Conservation (phyloP, 2,113 vertebrate species). For the Pelodiscus sinensis region DNA sequence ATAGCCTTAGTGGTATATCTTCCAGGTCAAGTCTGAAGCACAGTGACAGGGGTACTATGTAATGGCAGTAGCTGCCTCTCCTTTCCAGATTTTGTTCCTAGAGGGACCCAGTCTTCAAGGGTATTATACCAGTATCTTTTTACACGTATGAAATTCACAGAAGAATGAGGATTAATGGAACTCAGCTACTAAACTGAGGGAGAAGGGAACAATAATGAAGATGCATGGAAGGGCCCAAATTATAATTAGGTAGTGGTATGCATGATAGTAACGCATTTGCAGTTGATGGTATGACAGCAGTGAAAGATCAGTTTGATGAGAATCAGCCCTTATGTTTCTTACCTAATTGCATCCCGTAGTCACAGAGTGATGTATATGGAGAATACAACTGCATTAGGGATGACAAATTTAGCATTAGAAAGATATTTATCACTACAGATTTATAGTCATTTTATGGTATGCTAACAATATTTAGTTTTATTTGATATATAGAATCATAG, state of each 20-base stretch:
- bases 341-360: neutral
- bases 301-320: neutral
- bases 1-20: neutral
- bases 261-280: neutral
- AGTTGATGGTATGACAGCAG: neutral
- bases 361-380: neutral
- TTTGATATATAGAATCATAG: neutral
- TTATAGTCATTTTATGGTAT: neutral
- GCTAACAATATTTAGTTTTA: neutral
- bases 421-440: neutral
- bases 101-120: neutral
- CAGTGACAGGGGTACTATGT: neutral
- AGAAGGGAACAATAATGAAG: neutral
- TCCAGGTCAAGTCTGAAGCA: accelerated
- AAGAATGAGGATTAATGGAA: neutral
- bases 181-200: neutral
- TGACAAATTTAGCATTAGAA: neutral
- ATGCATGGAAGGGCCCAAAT: neutral
- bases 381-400: neutral
- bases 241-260: neutral
- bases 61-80: neutral
- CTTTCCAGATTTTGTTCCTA: neutral
- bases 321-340: neutral
- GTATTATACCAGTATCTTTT: neutral
- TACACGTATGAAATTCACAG: neutral